Evolutionary conservation across 2,113 vertebrate species (phyloP), one percentile per base, ranked within the genome.

Genomic region (Sinocyclocheilus anophthalmus): DNA sequence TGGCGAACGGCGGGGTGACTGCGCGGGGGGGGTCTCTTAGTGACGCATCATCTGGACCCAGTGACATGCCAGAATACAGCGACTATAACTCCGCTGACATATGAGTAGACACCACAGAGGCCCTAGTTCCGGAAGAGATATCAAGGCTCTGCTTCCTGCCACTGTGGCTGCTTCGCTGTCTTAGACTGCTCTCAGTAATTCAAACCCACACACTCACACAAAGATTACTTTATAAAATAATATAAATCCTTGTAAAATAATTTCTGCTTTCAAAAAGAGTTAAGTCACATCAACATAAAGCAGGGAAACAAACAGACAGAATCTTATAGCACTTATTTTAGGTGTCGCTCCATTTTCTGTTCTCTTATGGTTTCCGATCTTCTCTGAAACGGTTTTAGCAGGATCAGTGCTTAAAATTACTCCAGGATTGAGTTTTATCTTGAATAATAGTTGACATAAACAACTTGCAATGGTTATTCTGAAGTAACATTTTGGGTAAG

Each of bases 231-330:
- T 79, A 57, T 26, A 26, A 26, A 26, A 26, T 26, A 26, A 26
- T 26, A 26, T 26, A 26, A 26, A 57, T 37, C 53, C 30, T 57
- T 37, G 76, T 59, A 20, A 78, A 33, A 78, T 37, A 57, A 73
- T 84, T 55, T 84, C 48, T 72, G 82, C 20, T 39, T 59, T 84
- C 33, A 89, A 89, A 89, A 83, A 16, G 53, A 12, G 90, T 89
- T 89, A 59, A 22, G 55, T 59, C 57, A 59, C 78, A 33, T 42
- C 20, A 75, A 75, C n/a, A 48, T 24, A 48, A 75, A 75, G 22
- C 42, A 45, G 72, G 4, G 10, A 73, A 73, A 37, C 16, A 37
- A 45, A 73, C 4, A n/a, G 4, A 45, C 37, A 13, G 16, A 8
- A 70, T 30, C 30, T 18, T 37, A 37, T 69, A 20, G 33, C 18